Conservation (phyloP, 2,797 vertebrate genomes). For the Nannoperca australis region DNA sequence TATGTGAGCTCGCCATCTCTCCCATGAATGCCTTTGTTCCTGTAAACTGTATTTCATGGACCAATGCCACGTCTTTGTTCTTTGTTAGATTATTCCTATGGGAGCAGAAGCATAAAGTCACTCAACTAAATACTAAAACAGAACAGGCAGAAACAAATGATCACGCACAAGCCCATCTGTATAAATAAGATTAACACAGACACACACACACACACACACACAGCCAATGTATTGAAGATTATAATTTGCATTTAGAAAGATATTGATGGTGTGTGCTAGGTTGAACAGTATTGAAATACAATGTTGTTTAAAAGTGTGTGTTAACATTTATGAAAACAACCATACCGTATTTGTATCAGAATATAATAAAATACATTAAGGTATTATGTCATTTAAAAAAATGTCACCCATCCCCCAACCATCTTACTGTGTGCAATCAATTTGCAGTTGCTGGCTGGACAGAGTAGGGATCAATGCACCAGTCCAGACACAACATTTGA, state of each 20-base stretch:
- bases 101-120: constrained; percentile 27
- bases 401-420: background rate
- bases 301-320: background rate
- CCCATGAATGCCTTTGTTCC: constrained; percentile 8
- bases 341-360: background rate
- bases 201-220: background rate
- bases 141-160: constrained; percentile 25
- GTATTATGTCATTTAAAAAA: background rate
- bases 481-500: constrained; percentile 6
- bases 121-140: constrained; percentile 32
- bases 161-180: constrained; percentile 18
- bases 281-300: background rate
- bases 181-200: constrained; percentile 26
- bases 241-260: constrained; percentile 15
- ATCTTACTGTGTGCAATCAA: background rate
- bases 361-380: background rate
- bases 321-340: background rate
- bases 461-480: constrained; percentile 9
- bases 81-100: constrained; percentile 32
- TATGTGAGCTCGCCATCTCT: constrained; percentile 5
- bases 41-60: constrained; percentile 36
- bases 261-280: background rate
- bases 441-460: background rate
- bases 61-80: constrained; percentile 44
- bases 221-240: background rate